Base-by-base conservation (phyloP, 2,113 vertebrate genomes). In the Phaethornis superciliosus region DNA sequence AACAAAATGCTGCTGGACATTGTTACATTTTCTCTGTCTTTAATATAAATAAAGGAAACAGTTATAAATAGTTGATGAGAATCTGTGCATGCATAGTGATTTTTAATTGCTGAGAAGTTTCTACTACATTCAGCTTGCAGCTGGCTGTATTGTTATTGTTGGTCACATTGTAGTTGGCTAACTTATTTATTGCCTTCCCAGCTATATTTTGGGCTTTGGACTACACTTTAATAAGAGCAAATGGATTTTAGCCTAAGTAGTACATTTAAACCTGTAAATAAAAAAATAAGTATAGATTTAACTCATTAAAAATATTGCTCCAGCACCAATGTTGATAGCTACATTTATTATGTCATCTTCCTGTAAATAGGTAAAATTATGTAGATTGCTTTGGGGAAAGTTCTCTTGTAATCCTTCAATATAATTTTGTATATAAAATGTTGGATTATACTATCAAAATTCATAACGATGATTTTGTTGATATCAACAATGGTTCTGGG, bases 61-160 rank as follows among this genome's bases (percentile, higher is more conserved):
- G 59, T 91, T 94, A 95, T 91, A 96, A 95, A 97, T 96, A 95
- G 85, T 46, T 75, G 68, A 93, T 85, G 89, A 86, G 52, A 85
- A 93, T 78, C 91, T 93, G 27, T 90, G 81, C 52, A 71, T 85
- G 79, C 87, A 91, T 24, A 89, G 63, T 90, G 79, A 89, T 88
- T 91, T 94, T 91, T 94, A 96, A 94, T 95, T 95, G 88, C 79
- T 85, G 85, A 90, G 89, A 96, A 88, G 71, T 95, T 95, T 88
- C 42, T 86, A 81, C 44, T 70, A 83, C 76, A 93, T 95, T 94
- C 89, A 95, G 94, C 88, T 85, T 95, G 93, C 93, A 96, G 94
- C 91, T 96, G 93, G 89, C 82, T 90, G 68, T 32, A 93, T 95
- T 95, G 88, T 95, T 90, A 60, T 78, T 67, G 12, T 52, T 91